Evolutionary conservation across 2,113 vertebrate species (phyloP), one percentile per base, ranked within the genome.

Genomic region (Glaucidium brasilianum): DNA sequence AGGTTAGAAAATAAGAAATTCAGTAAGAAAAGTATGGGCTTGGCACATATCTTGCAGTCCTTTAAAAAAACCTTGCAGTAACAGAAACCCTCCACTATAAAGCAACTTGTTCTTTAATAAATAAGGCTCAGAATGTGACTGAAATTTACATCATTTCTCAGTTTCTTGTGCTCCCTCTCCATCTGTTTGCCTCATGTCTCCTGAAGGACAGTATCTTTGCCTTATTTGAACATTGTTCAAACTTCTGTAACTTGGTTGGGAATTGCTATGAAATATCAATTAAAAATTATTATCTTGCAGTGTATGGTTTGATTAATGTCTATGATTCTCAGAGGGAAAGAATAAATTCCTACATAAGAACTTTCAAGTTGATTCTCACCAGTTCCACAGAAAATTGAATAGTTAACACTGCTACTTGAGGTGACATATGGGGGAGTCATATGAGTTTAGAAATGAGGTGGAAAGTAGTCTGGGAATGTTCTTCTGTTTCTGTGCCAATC

Each of bases 371-470:
- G 75, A 66, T 84, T 91, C 50, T 86, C 37, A 59, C n/a, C 45
- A 73, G 11, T 84, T 94, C 74, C 52, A 90, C 52, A 68, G 74
- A 94, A 96, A 97, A 93, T 52, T 52, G 66, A 80, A 63, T 67
- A 88, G 62, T 55, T 93, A 95, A 85, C 23, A 11, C 39, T 75
- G 71, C 47, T 86, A 39, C 67, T 77, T 0, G 7, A 89, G 50
- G 41, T 87, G 88, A 83, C 35, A 43, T 77, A 71, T 55, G 43
- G 63, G 29, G 26, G 66, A 73, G 45, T 59, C 45, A 43, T 3
- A 3, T 23, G 64, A 79, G n/a, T 90, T 88, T 89, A 66, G 86
- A 95, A 94, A 77, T 50, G n/a, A 91, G 26, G 34, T 27, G 6
- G 32, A 81, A 93, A 19, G 7, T 59, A 94, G 55, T 58, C 73